phyloP scores from a whole-genome alignment of 2,113 vertebrate genomes.

The Ibidorhyncha struthersii region DNA sequence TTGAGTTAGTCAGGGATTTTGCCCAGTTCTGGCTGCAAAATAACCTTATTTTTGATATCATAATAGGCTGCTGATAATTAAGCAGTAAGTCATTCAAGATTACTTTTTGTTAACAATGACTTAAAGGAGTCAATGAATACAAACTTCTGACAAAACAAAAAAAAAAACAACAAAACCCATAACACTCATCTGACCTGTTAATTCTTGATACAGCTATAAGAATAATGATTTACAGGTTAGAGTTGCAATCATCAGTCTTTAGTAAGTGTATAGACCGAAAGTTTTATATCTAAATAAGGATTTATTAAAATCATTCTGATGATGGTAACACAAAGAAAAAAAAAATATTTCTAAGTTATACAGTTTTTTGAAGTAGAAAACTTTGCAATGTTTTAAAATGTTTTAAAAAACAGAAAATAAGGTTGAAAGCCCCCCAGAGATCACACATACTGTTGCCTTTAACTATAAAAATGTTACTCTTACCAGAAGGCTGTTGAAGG shows the following conservation, averaged over 20 bases:
- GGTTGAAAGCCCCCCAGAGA: neutral
- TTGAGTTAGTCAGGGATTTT: neutral
- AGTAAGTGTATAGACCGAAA: neutral
- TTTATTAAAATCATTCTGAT: neutral
- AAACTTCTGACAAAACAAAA: neutral
- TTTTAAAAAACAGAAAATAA: neutral
- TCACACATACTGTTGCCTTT: neutral
- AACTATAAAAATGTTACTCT: neutral
- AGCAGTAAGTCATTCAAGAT: neutral
- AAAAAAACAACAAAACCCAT: neutral
- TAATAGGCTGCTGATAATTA: neutral
- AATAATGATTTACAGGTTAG: neutral
- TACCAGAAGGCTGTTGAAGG: neutral
- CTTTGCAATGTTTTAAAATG: neutral
- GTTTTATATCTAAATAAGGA: neutral
- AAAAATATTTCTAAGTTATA: neutral
- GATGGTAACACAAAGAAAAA: neutral
- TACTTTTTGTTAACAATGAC: neutral
- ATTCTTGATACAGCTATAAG: neutral
- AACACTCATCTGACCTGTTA: neutral
- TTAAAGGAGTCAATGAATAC: neutral
- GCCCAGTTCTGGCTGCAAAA: neutral
- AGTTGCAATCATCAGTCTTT: neutral
- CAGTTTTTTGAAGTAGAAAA: neutral
- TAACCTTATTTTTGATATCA: neutral